phyloP scores from a whole-genome alignment of 2,888 invertebrate genomes.

The Drosophila sordidula region DNA sequence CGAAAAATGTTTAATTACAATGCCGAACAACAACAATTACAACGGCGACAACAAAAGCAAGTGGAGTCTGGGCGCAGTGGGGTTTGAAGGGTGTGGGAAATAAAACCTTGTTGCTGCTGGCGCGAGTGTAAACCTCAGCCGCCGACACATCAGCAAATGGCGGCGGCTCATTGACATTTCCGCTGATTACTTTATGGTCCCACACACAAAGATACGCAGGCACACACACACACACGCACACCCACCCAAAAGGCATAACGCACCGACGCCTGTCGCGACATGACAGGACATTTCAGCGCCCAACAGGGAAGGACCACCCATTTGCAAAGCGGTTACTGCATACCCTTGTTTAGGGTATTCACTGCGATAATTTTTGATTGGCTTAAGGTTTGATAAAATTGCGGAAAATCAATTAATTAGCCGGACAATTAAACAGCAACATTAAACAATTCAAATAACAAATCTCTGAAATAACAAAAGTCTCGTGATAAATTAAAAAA shows the following conservation, averaged over 20 bases:
- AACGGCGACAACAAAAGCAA: constrained; percentile 39
- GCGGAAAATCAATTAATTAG: neutral
- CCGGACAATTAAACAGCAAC: neutral
- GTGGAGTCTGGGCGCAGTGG: neutral
- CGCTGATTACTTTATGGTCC: constrained; percentile 80
- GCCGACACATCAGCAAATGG: constrained; percentile 79
- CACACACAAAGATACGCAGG: constrained; percentile 36
- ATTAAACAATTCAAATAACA: neutral
- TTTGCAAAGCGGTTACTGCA: constrained; percentile 10
- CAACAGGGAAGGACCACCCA: constrained; percentile 21
- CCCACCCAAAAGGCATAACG: constrained; percentile 37
- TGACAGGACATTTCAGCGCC: constrained; percentile 72
- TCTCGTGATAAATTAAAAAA: neutral
- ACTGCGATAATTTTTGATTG: neutral
- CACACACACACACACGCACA: constrained; percentile 1
- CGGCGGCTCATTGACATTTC: constrained; percentile 80
- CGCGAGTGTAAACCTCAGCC: constrained; percentile 72
- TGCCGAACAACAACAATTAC: constrained; percentile 52
- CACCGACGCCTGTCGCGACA: constrained; percentile 68
- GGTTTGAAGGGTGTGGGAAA: neutral
- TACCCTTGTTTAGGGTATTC: neutral
- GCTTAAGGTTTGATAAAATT: neutral
- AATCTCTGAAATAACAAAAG: neutral
- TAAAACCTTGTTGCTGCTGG: constrained; percentile 46
- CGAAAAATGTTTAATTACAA: constrained; percentile 77